phyloP scores from a whole-genome alignment of 2,888 invertebrate species.

The Cheilosia urbana region DNA sequence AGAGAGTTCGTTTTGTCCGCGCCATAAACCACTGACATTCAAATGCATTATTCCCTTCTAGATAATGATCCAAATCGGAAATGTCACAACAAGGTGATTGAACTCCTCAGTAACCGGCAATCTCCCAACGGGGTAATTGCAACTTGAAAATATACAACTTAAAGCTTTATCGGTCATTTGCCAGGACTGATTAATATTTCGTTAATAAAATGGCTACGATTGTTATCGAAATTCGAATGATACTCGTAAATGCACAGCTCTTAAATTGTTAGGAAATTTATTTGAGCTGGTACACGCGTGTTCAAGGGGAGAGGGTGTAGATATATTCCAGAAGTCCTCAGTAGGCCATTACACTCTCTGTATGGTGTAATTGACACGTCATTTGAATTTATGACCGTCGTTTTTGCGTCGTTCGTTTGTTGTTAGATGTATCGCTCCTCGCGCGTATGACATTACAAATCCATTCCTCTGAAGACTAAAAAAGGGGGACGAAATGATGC shows the following conservation, averaged over 20 bases:
- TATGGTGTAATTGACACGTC: constrained; percentile 62
- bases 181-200: constrained; percentile 9
- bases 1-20: no score
- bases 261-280: not conserved
- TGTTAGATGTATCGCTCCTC: constrained; percentile 35
- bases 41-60: no score
- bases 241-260: constrained; percentile 3
- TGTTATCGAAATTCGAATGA: constrained; percentile 6
- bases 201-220: constrained; percentile 2
- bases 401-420: constrained; percentile 17
- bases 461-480: constrained; percentile 15
- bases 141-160: not conserved
- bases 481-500: constrained; percentile 36
- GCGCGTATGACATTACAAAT: constrained; percentile 44
- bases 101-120: not conserved
- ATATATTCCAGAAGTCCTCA: constrained; percentile 17
- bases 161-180: constrained; percentile 13
- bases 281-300: constrained; percentile 33
- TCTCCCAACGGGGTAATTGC: not conserved
- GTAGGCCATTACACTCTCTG: constrained; percentile 58
- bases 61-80: not conserved
- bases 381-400: constrained; percentile 65
- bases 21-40: no score
- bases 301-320: not conserved
- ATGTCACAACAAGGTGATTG: not conserved